phyloP scores from a whole-genome alignment of 1,140 invertebrate genomes.

The Neotoxoptera formosana region DNA sequence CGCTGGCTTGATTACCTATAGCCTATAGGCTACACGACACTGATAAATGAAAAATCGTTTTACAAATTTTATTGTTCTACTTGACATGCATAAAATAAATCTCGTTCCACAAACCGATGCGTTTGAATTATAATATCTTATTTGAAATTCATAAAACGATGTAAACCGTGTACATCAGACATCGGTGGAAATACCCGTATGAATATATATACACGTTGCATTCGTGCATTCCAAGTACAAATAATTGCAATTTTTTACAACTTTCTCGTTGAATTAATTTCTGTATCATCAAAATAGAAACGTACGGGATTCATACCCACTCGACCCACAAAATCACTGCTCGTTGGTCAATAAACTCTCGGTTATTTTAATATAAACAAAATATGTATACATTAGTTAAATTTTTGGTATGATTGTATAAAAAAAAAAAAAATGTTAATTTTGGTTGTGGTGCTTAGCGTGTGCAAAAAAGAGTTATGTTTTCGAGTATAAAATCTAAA shows the following conservation, averaged over 20 bases:
- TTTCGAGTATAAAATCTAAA: too few species aligned
- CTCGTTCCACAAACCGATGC: background rate
- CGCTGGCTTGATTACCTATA: background rate
- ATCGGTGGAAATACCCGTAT: background rate
- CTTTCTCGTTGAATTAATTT: background rate
- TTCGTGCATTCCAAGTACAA: background rate
- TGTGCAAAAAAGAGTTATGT: too few species aligned
- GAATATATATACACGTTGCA: background rate
- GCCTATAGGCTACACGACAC: background rate
- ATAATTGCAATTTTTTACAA: background rate
- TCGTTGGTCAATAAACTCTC: background rate
- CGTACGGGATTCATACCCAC: background rate
- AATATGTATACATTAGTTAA: background rate
- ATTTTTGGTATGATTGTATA: background rate
- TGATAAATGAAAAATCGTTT: slow-evolving; percentile 14
- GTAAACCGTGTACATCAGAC: background rate
- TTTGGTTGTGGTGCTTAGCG: too few species aligned
- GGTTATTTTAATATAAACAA: background rate
- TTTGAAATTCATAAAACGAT: slow-evolving; percentile 25
- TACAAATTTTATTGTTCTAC: slow-evolving; percentile 15
- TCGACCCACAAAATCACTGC: accelerated
- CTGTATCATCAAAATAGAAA: background rate
- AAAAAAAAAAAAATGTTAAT: background rate
- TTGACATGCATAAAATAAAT: slow-evolving; percentile 18
- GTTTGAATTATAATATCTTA: slow-evolving; percentile 10